Conservation (phyloP, 2,888 invertebrate genomes). For the Lutraria lutraria region DNA sequence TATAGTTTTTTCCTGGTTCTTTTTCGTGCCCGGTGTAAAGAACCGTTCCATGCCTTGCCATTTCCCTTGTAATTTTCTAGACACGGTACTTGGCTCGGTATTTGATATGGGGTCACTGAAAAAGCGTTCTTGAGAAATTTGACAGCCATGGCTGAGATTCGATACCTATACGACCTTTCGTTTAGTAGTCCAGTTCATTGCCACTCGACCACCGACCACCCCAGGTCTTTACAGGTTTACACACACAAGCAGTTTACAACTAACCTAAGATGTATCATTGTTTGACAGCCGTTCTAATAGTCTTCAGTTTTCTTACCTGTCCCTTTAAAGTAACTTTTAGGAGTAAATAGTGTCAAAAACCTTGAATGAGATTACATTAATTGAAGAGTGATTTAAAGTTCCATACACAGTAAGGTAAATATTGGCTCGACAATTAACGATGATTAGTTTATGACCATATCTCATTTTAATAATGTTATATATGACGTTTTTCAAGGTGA, state of each 20-base stretch:
- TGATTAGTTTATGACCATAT: not conserved
- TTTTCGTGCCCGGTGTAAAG: no score
- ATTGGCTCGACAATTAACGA: not conserved
- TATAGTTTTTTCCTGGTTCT: no score
- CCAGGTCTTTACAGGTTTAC: no score
- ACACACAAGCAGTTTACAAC: not conserved
- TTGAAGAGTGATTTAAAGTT: slow-evolving; percentile 14
- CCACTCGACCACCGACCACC: no score
- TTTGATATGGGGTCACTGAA: no score
- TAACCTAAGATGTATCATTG: not conserved
- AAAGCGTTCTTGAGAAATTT: no score
- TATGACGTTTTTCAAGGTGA: not conserved
- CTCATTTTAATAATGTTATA: not conserved
- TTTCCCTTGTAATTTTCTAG: no score
- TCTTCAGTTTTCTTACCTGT: not conserved
- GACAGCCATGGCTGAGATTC: no score
- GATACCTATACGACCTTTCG: no score
- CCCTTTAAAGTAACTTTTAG: not conserved
- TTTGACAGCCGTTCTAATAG: not conserved
- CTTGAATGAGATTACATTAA: not conserved
- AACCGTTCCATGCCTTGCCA: no score
- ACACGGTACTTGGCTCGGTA: no score
- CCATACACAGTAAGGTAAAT: slow-evolving; percentile 10
- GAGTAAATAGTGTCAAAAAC: slow-evolving; percentile 20
- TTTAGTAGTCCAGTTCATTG: no score